Base-by-base conservation (phyloP, 2,797 vertebrate genomes). In the Lithobates sylvaticus region DNA sequence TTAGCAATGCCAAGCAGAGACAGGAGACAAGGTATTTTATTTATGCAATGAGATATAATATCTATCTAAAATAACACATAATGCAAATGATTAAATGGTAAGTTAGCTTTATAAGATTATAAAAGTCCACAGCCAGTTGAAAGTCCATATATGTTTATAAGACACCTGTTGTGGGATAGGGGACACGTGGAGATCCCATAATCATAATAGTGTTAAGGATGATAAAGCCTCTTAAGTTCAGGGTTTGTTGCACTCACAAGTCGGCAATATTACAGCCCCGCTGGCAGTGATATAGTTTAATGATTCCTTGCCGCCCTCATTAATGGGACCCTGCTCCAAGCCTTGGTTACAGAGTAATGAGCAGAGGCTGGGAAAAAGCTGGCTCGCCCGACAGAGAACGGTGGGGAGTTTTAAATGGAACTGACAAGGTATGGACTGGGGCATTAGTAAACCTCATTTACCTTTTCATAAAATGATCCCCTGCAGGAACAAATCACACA, bases 251-350 rank as follows among this genome's bases (percentile, higher is more conserved):
- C 67, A 50, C 78, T 80, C 64, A 36, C 78, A 70, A 69, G 65
- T 32, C 16, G 64, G 67, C 44, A 81, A 81, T 73, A 58, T 73
- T 65, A 58, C 50, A 74, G 54, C 54, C 81, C 71, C 39, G 36
- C 32, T 83, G 81, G 81, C 81, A 73, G 36, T 72, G 79, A 81
- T 81, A 54, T 34, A 83, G 70, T 50, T 73, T 83, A 83, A 83
- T 74, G 81, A 83, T 81, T 81, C 78, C 81, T 32, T 74, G 54
- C 81, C 50, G 81, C 70, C 81, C 81, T 83, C 54, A 74, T 83
- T 83, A 83, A 65, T 65, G 26, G 70, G 70, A 75, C 36, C 70
- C 54, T 21, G 70, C 70, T 74, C 70, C 54, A 23, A 83, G 81
- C 70, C 70, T 74, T 36, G 54, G 81, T 39, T 64, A 65, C 54